phyloP scores from a whole-genome alignment of 2,888 invertebrate genomes.

The Drosophila leonis region DNA sequence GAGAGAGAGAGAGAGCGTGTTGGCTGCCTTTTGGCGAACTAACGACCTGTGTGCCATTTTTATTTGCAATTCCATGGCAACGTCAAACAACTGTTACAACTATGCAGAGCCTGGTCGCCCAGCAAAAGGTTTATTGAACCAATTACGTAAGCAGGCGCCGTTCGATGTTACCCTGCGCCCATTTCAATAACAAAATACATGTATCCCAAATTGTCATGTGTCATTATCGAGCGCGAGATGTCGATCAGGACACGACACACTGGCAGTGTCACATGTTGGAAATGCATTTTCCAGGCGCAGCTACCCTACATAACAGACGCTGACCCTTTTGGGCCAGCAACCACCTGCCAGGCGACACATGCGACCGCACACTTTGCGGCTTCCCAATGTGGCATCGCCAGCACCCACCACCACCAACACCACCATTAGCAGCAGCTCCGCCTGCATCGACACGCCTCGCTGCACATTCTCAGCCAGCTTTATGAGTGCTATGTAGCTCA shows the following conservation, averaged over 20 bases:
- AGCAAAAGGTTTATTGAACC: conserved; percentile 76
- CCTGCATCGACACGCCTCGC: conserved; percentile 54
- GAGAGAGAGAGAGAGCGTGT: conserved; percentile 6
- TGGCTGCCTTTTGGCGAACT: conserved; percentile 56
- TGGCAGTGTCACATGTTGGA: conserved; percentile 39
- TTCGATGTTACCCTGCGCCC: conserved; percentile 27
- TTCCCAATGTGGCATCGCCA: conserved; percentile 55
- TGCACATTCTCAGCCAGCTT: conserved; percentile 72
- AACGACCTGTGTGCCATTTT: conserved; percentile 37
- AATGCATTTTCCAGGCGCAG: conserved; percentile 63
- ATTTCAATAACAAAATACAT: conserved; percentile 30
- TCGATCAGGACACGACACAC: conserved; percentile 46
- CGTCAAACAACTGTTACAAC: conserved; percentile 64
- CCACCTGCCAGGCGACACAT: conserved; percentile 64
- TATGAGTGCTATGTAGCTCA: conserved; percentile 52
- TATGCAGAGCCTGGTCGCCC: conserved; percentile 12
- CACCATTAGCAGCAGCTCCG: background rate
- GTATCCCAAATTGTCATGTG: conserved; percentile 35
- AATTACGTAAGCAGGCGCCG: conserved; percentile 67
- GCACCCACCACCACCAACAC: conserved; percentile 26
- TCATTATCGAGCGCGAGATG: conserved; percentile 33
- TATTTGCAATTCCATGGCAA: conserved; percentile 66
- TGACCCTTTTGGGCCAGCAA: conserved; percentile 56
- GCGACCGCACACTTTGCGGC: conserved; percentile 78
- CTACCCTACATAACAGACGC: conserved; percentile 66